Conservation (phyloP, 2,888 invertebrate genomes). For the Protonemura montana region DNA sequence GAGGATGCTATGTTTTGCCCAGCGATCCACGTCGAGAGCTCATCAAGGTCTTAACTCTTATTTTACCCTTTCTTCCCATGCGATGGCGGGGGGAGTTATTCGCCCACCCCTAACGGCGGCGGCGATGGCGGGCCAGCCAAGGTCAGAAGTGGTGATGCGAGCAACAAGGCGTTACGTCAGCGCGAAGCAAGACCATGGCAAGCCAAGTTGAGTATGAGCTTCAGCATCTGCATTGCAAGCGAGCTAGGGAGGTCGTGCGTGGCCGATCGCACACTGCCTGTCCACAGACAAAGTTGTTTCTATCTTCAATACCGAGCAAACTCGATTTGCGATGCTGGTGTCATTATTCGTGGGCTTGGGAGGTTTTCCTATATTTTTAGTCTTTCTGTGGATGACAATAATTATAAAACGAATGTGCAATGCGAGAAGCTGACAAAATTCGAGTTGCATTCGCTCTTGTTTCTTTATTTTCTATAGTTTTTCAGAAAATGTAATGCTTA, state of each 20-base stretch:
- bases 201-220: not conserved
- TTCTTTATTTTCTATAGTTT: no score
- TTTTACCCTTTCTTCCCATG: slow-evolving; percentile 28
- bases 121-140: not conserved
- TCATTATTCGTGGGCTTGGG: no score
- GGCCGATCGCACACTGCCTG: slow-evolving; percentile 35
- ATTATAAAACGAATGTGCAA: not conserved
- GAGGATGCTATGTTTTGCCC: slow-evolving; percentile 25
- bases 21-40: slow-evolving; percentile 31
- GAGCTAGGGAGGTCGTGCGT: not conserved
- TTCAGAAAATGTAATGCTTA: no score
- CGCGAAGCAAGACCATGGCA: not conserved
- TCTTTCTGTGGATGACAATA: no score
- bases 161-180: not conserved
- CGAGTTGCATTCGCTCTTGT: no score
- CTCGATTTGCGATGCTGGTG: no score
- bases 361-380: no score
- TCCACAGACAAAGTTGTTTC: not conserved
- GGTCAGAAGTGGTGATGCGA: slow-evolving; percentile 13
- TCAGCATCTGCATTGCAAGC: slow-evolving; percentile 16
- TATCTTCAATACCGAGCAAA: not conserved
- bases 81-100: slow-evolving; percentile 19
- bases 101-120: slow-evolving; percentile 31
- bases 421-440: not conserved
- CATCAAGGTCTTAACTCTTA: slow-evolving; percentile 40